Evolutionary conservation across 2,888 invertebrate genomes (phyloP), one percentile per base, ranked within the genome.

Genomic region (Amblyjoppa fuscipennis): DNA sequence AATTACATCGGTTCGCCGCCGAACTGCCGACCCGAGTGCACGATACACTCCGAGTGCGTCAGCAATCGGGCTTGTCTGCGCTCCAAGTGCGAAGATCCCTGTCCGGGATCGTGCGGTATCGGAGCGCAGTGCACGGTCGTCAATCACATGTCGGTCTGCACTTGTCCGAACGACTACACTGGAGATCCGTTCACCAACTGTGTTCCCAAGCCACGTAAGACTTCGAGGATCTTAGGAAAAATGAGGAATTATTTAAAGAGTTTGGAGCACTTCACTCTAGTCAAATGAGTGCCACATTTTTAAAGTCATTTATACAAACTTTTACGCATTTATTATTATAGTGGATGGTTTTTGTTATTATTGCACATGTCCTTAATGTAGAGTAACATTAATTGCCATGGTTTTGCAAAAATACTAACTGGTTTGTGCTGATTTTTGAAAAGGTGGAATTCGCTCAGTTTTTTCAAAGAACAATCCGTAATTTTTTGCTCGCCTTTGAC

Each of bases 1-100:
- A 93, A 91, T 66, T 94, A 94, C 76, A 92, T 93, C 28, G 95
- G 95, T 34, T 92, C 93, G 83, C 94, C 97, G 59, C 97, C 97
- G 2, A 95, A 96, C 87, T 97, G 97, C 92, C 95, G 96, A 49
- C 96, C 97, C 5, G 96, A 96, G 91, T 97, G 97, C 91, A 95
- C 95, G 13, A 96, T 97, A 41, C 97, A 97, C 92, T 95, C 97
- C 0, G 98, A 98, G 90, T 98, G 98, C 92, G 94, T 96, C 7
- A 96, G 96, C 90, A 96, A 96, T 91, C 95, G 96, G 89, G 97
- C 98, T 59, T 98, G 98, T 91, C 96, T 98, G 68, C 96, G 96
- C 88, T 96, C 97, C 91, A 97, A 96, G 93, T 98, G 98, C 92
- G 95, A 94, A 87, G 97, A 98, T 93, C 97, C 97, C n/a, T 98